Conservation (phyloP, 2,888 invertebrate genomes). For the Ormyrus labotus region DNA sequence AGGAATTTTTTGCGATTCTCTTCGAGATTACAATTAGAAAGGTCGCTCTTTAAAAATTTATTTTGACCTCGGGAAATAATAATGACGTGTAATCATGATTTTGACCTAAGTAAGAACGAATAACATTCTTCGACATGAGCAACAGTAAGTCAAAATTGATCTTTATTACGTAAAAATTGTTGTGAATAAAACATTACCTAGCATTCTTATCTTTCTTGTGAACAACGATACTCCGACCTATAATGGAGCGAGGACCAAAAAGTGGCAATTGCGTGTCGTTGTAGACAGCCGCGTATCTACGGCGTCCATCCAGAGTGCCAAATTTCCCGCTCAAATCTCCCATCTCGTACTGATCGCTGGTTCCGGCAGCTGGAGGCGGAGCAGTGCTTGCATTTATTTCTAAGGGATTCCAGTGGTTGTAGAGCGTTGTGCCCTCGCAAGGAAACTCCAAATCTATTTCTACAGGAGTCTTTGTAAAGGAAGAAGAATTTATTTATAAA, state of each 20-base stretch:
- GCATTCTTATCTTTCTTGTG: slow-evolving; percentile 81
- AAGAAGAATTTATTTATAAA: background rate
- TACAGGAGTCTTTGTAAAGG: slow-evolving; percentile 82
- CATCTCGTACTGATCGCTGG: slow-evolving; percentile 90
- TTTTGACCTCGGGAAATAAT: too few species aligned
- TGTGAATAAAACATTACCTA: slow-evolving; percentile 63
- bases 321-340: slow-evolving; percentile 93
- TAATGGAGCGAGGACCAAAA: slow-evolving; percentile 87
- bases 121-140: too few species aligned
- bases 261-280: slow-evolving; percentile 90
- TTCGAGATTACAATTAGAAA: too few species aligned
- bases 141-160: background rate
- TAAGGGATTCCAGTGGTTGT: slow-evolving; percentile 92
- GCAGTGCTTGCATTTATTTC: slow-evolving; percentile 81
- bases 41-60: too few species aligned
- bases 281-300: slow-evolving; percentile 79
- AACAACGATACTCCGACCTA: slow-evolving; percentile 91
- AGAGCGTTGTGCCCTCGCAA: slow-evolving; percentile 88
- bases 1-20: too few species aligned
- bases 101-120: too few species aligned
- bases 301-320: slow-evolving; percentile 84
- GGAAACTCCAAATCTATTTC: slow-evolving; percentile 91
- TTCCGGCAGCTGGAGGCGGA: slow-evolving; percentile 82
- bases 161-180: background rate
- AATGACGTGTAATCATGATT: too few species aligned